Evolutionary conservation across 2,797 vertebrate species (phyloP).

Genomic region (Sphenodon punctatus): DNA sequence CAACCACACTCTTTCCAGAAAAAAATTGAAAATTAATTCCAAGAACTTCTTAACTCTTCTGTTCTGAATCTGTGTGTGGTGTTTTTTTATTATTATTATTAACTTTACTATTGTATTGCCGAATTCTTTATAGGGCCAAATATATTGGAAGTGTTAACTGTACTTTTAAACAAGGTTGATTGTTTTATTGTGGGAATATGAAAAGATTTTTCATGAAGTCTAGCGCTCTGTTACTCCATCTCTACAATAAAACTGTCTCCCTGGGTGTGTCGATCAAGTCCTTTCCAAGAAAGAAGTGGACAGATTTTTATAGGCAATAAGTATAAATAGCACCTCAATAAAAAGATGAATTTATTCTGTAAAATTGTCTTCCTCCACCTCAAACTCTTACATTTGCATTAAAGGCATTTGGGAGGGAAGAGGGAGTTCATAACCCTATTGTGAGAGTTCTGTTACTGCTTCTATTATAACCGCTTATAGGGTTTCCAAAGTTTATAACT

Average conservation of each 20-base stretch:
- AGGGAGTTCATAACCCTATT: background rate
- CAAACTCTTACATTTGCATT: background rate
- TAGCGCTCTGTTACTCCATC: no score
- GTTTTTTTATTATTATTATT: no score
- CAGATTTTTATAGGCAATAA: background rate
- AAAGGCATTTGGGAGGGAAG: no score
- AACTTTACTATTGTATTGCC: no score
- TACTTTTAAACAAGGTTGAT: no score
- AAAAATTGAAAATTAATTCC: no score
- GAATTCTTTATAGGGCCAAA: no score
- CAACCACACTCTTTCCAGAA: no score
- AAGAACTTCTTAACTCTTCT: no score
- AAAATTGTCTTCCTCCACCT: background rate
- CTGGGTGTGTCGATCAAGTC: background rate
- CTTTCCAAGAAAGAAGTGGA: background rate
- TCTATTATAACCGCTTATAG: background rate
- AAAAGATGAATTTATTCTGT: no score
- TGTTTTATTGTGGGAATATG: background rate
- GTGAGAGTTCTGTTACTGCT: background rate
- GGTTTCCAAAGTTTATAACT: background rate
- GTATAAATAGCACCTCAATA: background rate
- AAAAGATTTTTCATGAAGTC: background rate
- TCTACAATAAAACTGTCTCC: background rate
- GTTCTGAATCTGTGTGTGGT: no score
- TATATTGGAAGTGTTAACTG: no score